Base-by-base conservation (phyloP, 2,888 invertebrate species). In the Pseudolycoriella hygida region DNA sequence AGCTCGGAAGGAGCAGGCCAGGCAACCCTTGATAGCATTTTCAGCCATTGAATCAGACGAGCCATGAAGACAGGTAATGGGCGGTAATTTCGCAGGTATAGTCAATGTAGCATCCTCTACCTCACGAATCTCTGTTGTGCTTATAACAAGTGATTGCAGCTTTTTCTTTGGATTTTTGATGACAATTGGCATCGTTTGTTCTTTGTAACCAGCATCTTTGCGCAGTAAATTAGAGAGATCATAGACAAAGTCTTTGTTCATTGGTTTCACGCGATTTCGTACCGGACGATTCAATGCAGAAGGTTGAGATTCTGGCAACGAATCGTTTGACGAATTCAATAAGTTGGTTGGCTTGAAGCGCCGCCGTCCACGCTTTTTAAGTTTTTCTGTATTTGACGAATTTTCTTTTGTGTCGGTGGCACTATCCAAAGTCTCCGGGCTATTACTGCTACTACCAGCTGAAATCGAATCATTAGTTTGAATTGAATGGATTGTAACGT, bases 181-280 rank as follows among this genome's bases (percentile, higher is more conserved):
- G 40, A 18, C 17, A 40, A 17, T 45, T 19, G 25, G 14, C 2
- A 34, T 17, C 4, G 2, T 3, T 17, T 34, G 19, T 34, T 43
- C 34, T n/a, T 32, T 43, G 30, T 41, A 41, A n/a, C n/a, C n/a
- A 12, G 43, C 11, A 47, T 60, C 62, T 1, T 56, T 54, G 45
- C 72, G 73, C 32, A 72, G 57, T 45, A 73, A 58, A 60, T 70
- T 71, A 3, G 75, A 73, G 50, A 79, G 62, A 62, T 80, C 80
- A 55, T 80, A 81, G 52, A 80, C 74, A 57, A 80, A 81, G 62
- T 82, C 80, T 55, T 75, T 76, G 56, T 75, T 71, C 50, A 74
- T 70, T 8, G 72, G 71, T 59, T 75, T 78, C 1, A 74, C 68
- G 50, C 75, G 73, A 58, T 77, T 77, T 34, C 80, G 69, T 12